phyloP scores from a whole-genome alignment of 2,888 invertebrate species.

The Didymodactylos carnosus region DNA sequence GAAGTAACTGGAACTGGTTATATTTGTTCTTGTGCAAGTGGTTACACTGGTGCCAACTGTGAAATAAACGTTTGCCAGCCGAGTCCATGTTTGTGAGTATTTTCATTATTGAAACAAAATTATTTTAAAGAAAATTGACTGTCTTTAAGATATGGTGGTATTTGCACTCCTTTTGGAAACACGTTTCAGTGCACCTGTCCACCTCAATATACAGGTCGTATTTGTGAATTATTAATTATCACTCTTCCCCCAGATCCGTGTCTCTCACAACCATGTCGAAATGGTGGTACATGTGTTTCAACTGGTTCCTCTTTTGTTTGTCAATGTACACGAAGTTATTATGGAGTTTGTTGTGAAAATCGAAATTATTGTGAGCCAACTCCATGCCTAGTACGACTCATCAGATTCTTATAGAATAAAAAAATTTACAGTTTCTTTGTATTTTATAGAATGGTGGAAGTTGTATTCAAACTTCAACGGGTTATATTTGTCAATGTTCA shows the following conservation, averaged over 20 bases:
- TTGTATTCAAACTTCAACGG: neutral
- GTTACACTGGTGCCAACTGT: constrained; percentile 6
- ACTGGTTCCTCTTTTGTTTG: neutral
- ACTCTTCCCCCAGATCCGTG: constrained; percentile 7
- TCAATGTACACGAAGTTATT: neutral
- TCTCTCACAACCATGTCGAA: constrained; percentile 4
- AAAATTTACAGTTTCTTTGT: too few species aligned
- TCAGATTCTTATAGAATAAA: neutral
- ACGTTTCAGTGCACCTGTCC: constrained; percentile 4
- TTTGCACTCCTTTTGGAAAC: constrained; percentile 3
- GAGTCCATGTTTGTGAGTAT: neutral
- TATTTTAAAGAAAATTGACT: too few species aligned
- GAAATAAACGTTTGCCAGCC: neutral
- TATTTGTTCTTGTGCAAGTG: constrained; percentile 1
- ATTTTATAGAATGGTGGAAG: neutral
- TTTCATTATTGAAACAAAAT: too few species aligned
- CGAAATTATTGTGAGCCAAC: neutral
- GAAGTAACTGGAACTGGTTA: neutral
- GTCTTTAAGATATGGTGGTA: constrained; percentile 14
- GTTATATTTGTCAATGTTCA: constrained; percentile 8
- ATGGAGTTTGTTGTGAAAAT: neutral
- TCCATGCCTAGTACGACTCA: neutral
- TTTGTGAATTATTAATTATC: constrained; percentile 3
- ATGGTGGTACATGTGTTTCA: constrained; percentile 3
- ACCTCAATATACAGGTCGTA: constrained; percentile 8